Evolutionary conservation across 1,140 invertebrate species (phyloP), one percentile per base, ranked within the genome.

Genomic region (Helicoverpa armigera): DNA sequence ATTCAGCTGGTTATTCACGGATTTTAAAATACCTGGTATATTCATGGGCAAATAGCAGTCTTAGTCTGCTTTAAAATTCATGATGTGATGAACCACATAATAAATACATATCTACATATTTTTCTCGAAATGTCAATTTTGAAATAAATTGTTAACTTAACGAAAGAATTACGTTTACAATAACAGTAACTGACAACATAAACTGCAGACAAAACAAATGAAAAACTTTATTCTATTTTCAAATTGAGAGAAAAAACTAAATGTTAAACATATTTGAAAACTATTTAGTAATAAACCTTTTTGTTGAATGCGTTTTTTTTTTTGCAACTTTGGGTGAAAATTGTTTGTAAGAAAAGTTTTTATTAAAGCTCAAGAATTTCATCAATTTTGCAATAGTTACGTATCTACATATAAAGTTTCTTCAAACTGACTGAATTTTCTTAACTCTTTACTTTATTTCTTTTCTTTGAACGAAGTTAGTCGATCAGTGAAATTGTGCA

Each of bases 181-280:
- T 3, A 23, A 23, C 11, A 9, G 23, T 23, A 18, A 13, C 12
- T 29, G 48, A 31, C 4, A 54, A 14, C 67, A 73, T 56, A 35
- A 56, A n/a, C 2, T 73, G 16, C 69, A 53, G 18, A 51, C 18
- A 23, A 53, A 70, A 53, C 48, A 73, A 73, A 29, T 58, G 70
- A 73, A 58, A 72, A 54, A 16, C 12, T 29, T 14, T 29, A 63
- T 72, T 70, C 23, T 72, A 72, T 72, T 54, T 70, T 53, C 50
- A 53, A 31, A 72, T 23, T 43, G 35, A 7, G 35, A 35, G 7
- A 35, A 4, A 31, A 54, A 72, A 54, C 3, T 31, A 53, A 72
- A 54, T 16, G 16, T 16, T 29, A 14, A 14, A 53, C 5, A 72
- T 54, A 54, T 29, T 53, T 72, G 23, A 72, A 54, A 72, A 53